Conservation (phyloP, 2,888 invertebrate genomes). For the Troilus luridus region DNA sequence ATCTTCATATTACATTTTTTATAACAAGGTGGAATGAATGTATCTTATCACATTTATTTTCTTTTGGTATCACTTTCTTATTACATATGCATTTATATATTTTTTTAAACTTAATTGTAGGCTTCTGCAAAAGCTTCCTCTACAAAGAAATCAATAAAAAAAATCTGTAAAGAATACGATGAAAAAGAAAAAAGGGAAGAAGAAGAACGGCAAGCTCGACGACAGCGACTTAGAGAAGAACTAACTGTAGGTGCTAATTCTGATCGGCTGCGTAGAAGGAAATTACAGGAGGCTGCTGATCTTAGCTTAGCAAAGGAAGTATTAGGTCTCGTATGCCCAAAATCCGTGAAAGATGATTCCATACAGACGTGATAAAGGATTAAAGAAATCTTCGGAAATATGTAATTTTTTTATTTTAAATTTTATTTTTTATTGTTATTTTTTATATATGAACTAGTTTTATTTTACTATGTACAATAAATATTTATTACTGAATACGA, state of each 20-base stretch:
- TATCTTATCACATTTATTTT: too few species aligned
- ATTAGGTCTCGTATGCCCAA: conserved; percentile 45
- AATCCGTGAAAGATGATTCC: conserved; percentile 55
- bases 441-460: conserved; percentile 40
- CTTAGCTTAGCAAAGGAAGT: conserved; percentile 63
- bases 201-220: conserved; percentile 60
- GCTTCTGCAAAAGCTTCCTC: conserved; percentile 46
- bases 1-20: too few species aligned
- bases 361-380: conserved; percentile 57
- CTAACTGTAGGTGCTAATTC: conserved; percentile 59
- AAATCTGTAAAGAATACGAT: conserved; percentile 63
- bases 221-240: conserved; percentile 60
- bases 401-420: conserved; percentile 35
- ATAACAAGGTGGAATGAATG: too few species aligned
- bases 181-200: conserved; percentile 62
- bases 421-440: conserved; percentile 37
- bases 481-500: conserved; percentile 20
- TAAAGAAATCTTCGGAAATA: conserved; percentile 24
- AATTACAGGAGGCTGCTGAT: conserved; percentile 62
- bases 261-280: conserved; percentile 59
- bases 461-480: conserved; percentile 13
- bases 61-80: too few species aligned
- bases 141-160: conserved; percentile 62
- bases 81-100: neutral
- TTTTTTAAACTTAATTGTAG: conserved; percentile 22